Evolutionary conservation across 2,888 invertebrate species (phyloP).

Genomic region (Tiliacea citrago): DNA sequence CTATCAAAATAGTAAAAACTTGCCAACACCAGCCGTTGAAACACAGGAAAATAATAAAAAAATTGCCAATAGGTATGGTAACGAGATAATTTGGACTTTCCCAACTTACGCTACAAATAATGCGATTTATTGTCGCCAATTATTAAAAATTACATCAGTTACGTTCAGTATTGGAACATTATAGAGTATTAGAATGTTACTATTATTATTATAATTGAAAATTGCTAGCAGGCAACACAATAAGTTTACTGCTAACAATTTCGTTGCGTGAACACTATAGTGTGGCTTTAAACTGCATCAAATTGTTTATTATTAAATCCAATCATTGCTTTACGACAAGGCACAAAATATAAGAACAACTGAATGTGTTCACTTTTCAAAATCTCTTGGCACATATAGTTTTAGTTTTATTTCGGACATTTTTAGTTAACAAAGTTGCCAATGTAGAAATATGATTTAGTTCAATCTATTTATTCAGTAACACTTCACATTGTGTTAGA

Average conservation of each 20-base stretch:
- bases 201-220: constrained; percentile 36
- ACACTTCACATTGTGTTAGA: background rate
- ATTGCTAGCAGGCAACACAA: constrained; percentile 39
- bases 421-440: background rate
- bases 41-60: constrained; percentile 44
- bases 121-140: constrained; percentile 72
- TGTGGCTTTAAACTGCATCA: constrained; percentile 51
- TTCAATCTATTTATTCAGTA: background rate
- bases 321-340: background rate
- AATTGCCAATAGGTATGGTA: constrained; percentile 68
- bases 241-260: constrained; percentile 35
- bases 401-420: constrained; percentile 1
- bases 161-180: constrained; percentile 56
- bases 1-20: constrained; percentile 23
- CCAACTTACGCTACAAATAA: constrained; percentile 65
- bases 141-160: constrained; percentile 56
- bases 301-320: constrained; percentile 36
- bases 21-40: constrained; percentile 49
- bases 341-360: background rate
- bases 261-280: constrained; percentile 51
- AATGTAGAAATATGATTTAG: background rate
- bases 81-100: constrained; percentile 70
- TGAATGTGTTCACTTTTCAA: background rate
- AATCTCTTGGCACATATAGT: constrained; percentile 26
- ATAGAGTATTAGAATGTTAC: constrained; percentile 57